phyloP scores from a whole-genome alignment of 2,888 invertebrate genomes.

The Artemia sp. region DNA sequence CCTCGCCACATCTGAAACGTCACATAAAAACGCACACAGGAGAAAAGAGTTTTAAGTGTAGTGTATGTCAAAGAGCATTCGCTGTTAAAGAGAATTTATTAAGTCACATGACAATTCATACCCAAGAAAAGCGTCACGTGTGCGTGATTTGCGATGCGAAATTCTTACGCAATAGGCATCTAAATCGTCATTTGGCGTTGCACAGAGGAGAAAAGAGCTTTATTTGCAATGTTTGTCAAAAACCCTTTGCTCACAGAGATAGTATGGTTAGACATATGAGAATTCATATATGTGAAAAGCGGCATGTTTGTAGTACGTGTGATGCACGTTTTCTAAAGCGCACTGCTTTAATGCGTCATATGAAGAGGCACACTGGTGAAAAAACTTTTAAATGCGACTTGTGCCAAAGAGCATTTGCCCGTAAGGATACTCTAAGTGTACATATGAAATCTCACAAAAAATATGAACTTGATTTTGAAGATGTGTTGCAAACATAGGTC shows the following conservation, averaged over 20 bases:
- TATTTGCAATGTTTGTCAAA: constrained; percentile 3
- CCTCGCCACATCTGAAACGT: constrained; percentile 28
- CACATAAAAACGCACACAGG: constrained; percentile 24
- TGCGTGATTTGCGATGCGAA: constrained; percentile 9
- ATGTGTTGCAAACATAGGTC: too few species aligned
- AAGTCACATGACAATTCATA: constrained; percentile 16
- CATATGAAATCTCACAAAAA: constrained; percentile 15
- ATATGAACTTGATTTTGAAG: too few species aligned
- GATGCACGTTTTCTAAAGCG: background rate
- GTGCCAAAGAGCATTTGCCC: constrained; percentile 14
- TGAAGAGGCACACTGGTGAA: constrained; percentile 3
- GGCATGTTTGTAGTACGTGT: constrained; percentile 16
- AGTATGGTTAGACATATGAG: background rate
- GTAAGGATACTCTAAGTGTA: constrained; percentile 13
- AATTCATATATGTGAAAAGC: constrained; percentile 6
- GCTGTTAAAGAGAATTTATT: constrained; percentile 9
- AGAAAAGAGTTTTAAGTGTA: constrained; percentile 16
- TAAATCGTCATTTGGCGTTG: constrained; percentile 4
- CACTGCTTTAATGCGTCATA: constrained; percentile 14
- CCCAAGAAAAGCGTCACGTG: constrained; percentile 15
- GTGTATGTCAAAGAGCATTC: constrained; percentile 13
- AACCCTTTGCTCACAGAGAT: background rate
- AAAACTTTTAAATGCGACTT: background rate
- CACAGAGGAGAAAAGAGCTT: background rate
- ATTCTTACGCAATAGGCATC: background rate